Conservation (phyloP, 2,797 vertebrate genomes). For the Brachyalestes nurse region DNA sequence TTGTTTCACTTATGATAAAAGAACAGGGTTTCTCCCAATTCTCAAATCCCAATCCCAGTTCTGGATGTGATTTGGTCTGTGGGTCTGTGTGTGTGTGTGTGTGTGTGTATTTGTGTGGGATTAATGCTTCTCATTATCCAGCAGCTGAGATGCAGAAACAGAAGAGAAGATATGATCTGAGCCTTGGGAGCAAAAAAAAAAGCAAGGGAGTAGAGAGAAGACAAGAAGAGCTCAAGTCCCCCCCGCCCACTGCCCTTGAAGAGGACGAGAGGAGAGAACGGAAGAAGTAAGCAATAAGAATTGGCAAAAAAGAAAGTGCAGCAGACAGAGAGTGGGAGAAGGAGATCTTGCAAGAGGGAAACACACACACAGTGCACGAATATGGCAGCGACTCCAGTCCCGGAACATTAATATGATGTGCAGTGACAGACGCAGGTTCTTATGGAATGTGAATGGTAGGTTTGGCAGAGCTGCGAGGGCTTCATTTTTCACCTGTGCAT, state of each 20-base stretch:
- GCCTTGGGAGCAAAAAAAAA: slow-evolving; percentile 1
- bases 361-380: slow-evolving; percentile 10
- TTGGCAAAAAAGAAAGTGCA: background rate
- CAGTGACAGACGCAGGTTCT: slow-evolving; percentile 31
- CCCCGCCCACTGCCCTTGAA: background rate
- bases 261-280: background rate
- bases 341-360: background rate
- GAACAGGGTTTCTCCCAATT: no score
- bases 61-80: background rate
- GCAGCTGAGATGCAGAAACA: slow-evolving; percentile 34
- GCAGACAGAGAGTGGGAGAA: slow-evolving; percentile 6
- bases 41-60: background rate
- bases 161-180: slow-evolving; percentile 23
- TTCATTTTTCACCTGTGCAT: slow-evolving; percentile 41
- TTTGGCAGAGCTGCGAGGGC: slow-evolving; percentile 12
- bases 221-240: background rate
- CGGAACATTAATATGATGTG: slow-evolving; percentile 36
- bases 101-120: slow-evolving; percentile 44
- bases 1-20: no score
- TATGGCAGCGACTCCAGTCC: background rate
- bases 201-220: background rate
- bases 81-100: slow-evolving; percentile 1
- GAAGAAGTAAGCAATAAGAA: background rate
- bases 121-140: slow-evolving; percentile 68
- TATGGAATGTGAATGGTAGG: slow-evolving; percentile 38